Conservation (phyloP, 2,113 vertebrate species). For the Neopipo cinnamomea region DNA sequence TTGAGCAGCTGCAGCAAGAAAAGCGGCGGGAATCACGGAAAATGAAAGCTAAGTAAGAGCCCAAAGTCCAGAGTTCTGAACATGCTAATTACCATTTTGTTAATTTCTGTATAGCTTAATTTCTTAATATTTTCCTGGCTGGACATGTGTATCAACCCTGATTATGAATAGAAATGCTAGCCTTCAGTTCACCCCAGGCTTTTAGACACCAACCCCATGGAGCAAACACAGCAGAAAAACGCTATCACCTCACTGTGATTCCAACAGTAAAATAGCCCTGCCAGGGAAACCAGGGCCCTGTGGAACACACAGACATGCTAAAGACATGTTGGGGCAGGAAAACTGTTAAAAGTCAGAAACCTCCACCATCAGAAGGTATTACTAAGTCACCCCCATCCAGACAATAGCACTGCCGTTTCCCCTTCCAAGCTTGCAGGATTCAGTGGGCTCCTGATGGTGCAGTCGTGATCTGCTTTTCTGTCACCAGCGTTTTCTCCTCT, state of each 20-base stretch:
- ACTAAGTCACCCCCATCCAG: background rate
- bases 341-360: background rate
- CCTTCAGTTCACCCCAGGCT: background rate
- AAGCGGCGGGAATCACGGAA: conserved; percentile 79
- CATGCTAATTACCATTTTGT: background rate
- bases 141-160: background rate
- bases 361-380: background rate
- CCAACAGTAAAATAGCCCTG: background rate
- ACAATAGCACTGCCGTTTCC: background rate
- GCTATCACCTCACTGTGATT: background rate
- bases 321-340: background rate
- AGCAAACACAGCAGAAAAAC: background rate
- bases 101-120: background rate
- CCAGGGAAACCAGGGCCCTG: background rate
- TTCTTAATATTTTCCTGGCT: background rate
- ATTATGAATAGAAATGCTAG: background rate
- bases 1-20: conserved; percentile 85
- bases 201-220: background rate
- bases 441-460: background rate
- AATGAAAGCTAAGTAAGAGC: conserved; percentile 81
- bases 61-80: background rate
- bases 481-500: background rate
- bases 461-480: background rate
- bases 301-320: background rate
- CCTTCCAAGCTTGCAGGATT: background rate